These are phyloP conservation scores for Chironomus riparius DNA, from an alignment of 2,888 invertebrate genomes.

Conservation along the genomic window DNA sequence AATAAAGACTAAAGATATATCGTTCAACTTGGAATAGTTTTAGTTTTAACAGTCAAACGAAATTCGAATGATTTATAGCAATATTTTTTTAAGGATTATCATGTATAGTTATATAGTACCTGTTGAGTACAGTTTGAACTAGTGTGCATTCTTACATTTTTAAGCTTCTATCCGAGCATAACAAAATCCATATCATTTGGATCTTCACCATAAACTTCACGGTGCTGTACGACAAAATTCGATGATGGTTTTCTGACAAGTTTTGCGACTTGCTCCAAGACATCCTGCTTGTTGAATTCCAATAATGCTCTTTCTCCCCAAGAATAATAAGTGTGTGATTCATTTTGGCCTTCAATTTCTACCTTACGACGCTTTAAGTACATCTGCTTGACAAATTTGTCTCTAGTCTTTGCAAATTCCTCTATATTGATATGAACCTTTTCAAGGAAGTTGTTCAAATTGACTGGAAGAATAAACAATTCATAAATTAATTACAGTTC, in stretches of 20 bases:
- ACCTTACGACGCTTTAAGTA: conserved; percentile 6
- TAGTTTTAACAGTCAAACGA: not conserved
- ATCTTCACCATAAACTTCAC: not conserved
- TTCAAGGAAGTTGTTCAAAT: not conserved
- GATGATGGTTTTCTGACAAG: conserved; percentile 8
- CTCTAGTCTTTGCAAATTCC: not conserved
- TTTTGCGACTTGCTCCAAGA: not conserved
- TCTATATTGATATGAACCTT: not conserved
- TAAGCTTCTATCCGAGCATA: not conserved
- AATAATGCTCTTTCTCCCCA: conserved; percentile 11
- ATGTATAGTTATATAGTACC: too few relatives aligned
- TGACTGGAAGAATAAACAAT: not conserved
- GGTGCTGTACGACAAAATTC: not conserved
- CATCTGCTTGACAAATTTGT: not conserved
- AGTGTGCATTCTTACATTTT: not conserved
- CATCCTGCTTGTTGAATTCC: conserved; percentile 3
- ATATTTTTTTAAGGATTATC: too few relatives aligned
- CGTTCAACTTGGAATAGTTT: not conserved
- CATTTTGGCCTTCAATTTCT: conserved; percentile 10
- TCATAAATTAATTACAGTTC: not conserved
- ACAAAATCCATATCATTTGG: not conserved
- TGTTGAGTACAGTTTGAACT: too few relatives aligned
- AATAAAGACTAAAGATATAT: not conserved
- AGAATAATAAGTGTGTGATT: not conserved
- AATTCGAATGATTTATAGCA: not conserved